phyloP scores from a whole-genome alignment of 2,797 vertebrate species.

The Sardinella longiceps region DNA sequence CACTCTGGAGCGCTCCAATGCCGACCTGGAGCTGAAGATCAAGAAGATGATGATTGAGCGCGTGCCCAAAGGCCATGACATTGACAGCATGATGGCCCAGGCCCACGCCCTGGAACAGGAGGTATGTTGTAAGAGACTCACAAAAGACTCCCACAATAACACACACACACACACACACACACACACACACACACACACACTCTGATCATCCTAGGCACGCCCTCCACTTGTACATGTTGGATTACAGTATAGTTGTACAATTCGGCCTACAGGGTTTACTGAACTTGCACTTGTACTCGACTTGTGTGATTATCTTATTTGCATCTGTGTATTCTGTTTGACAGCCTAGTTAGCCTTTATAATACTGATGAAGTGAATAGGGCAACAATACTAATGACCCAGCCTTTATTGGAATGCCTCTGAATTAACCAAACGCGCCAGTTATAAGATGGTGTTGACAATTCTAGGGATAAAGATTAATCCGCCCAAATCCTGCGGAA shows the following conservation, averaged over 20 bases:
- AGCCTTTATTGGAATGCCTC: background rate
- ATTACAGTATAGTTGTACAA: background rate
- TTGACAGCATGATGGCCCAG: slow-evolving; percentile 79
- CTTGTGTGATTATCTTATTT: background rate
- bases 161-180: background rate
- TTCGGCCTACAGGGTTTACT: background rate
- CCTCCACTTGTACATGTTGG: background rate
- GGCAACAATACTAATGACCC: background rate
- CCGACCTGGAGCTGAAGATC: slow-evolving; percentile 79
- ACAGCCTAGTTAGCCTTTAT: background rate
- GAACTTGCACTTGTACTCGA: no score
- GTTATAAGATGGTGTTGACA: background rate
- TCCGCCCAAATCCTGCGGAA: background rate
- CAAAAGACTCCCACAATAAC: background rate
- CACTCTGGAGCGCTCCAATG: slow-evolving; percentile 79
- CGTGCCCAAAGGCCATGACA: slow-evolving; percentile 77
- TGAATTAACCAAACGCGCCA: background rate
- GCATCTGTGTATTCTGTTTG: background rate
- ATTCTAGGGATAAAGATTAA: background rate
- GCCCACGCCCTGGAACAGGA: slow-evolving; percentile 78
- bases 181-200: background rate
- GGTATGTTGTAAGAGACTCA: slow-evolving; percentile 57
- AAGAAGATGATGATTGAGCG: slow-evolving; percentile 79
- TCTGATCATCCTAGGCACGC: background rate
- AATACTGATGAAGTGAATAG: background rate